Evolutionary conservation across 1,140 invertebrate genomes (phyloP), one percentile per base, ranked within the genome.

Genomic region (Musca vetustissima): DNA sequence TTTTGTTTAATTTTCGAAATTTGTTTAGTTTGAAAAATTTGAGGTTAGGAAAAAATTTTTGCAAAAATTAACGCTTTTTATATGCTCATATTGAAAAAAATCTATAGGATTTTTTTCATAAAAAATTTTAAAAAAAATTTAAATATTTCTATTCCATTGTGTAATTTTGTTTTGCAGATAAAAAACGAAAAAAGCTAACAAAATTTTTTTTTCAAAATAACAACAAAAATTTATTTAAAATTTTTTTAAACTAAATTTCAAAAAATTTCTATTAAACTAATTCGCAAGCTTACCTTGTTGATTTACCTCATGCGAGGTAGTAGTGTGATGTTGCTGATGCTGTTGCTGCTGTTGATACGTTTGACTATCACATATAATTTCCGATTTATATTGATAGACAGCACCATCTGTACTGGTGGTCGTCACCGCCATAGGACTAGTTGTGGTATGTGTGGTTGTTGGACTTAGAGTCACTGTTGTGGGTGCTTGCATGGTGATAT

Each of bases 321-420:
- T 67, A 74, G 73, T 74, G 68, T 76, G 76, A 61, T 76, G 75
- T 61, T 75, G 72, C 32, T 76, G 72, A 14, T 70, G 68, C 32
- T 69, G 70, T n/a, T 74, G 71, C 15, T 76, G 75, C 22, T 74
- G 73, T 69, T 77, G 65, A 68, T 76, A 61, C 69, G 71, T 69
- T 69, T 74, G 73, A 52, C 74, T 72, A 78, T 80, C 78, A 74
- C 78, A 80, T 73, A 80, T 73, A 73, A 80, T 76, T 73, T 80
- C 78, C 9, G 73, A 80, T 72, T 80, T 75, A 71, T 79, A 71
- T 71, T 80, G 76, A 73, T 77, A 80, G 69, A 80, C 78, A 57
- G 69, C 70, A 52, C 78, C 78, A 65, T 80, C 78, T 57, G 77
- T 79, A 68, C 71, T 80, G 11, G 25, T 57, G 53, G n/a, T 52